Conservation (phyloP, 2,797 vertebrate species). For the Macropus fuliginosus region DNA sequence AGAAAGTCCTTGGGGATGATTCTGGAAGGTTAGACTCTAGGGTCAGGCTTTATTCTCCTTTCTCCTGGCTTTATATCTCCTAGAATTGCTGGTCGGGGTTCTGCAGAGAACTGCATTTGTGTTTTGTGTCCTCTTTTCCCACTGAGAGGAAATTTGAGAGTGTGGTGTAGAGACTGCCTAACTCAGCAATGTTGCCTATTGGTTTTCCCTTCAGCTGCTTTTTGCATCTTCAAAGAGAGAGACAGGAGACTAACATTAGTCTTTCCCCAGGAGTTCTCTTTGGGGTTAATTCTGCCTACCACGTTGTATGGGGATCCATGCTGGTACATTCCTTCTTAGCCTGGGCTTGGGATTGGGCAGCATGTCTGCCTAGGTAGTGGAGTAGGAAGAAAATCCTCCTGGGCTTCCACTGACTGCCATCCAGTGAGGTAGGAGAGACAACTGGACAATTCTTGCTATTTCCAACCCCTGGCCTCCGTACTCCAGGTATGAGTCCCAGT, state of each 20-base stretch:
- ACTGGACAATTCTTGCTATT: background rate
- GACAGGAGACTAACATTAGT: too few relatives aligned
- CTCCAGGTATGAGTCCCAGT: background rate
- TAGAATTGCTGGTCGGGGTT: background rate
- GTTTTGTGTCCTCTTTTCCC: constrained; percentile 67
- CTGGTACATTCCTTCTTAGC: background rate
- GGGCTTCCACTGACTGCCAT: background rate
- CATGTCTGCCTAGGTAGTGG: background rate
- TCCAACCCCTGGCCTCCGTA: background rate
- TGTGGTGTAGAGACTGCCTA: background rate
- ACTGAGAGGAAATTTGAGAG: constrained; percentile 72
- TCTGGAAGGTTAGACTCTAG: background rate
- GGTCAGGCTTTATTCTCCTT: background rate
- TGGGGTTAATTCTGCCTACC: background rate
- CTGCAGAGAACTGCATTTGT: constrained; percentile 36
- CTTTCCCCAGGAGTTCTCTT: background rate
- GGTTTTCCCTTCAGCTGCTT: constrained; percentile 51
- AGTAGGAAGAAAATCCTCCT: background rate
- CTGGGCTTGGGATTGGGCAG: background rate
- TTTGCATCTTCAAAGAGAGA: constrained; percentile 11
- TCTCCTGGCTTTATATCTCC: background rate
- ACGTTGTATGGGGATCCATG: background rate
- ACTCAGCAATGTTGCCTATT: background rate
- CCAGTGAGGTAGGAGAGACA: background rate
- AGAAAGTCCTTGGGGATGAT: background rate